Base-by-base conservation (phyloP, 2,113 vertebrate species). In the Balaeniceps rex region DNA sequence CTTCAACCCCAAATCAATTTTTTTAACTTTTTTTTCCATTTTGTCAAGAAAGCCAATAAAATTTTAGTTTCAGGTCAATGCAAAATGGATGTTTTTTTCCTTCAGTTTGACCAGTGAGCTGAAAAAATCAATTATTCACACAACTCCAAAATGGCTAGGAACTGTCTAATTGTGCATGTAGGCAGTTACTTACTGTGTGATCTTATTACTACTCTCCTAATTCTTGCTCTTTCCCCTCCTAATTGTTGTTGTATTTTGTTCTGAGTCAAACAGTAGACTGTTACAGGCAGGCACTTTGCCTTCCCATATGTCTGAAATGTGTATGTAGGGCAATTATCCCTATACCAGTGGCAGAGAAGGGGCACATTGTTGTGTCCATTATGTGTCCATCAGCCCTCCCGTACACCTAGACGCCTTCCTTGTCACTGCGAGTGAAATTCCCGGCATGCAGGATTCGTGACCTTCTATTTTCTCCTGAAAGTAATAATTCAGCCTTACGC, bases 71-170 rank as follows among this genome's bases (percentile, higher is more conserved):
- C 61, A 40, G 54, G 68, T 93, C 77, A 79, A 79, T 36, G 65
- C 70, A 76, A 84, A 95, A 91, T 40, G 16, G 75, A 75, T 42
- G 12, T 1, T 3, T 36, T 29, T 95, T 87, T 84, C 10, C 83
- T 96, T 90, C 57, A 75, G 46, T 90, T 95, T 95, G 80, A 91
- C 61, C 74, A 83, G 34, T 85, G 94, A 96, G 93, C 58, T 93
- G 78, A 91, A 95, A 95, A 95, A 96, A 91, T 92, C 85, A 95
- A 88, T 96, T 93, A 95, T 83, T 95, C 82, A 93, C 74, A 93
- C 63, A 95, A 90, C 36, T 79, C 84, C 82, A 94, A 94, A 96
- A 94, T 79, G 80, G 34, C 72, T 91, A 85, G 61, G 65, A 94
- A 93, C 87, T 26, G 2, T 83, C 88, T 88, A 92, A 95, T 81